A percentile compares a stretch with the other conserved stretches of the same genome.
phyloP scores from a whole-genome alignment of 2,888 invertebrate species.

The Clivina fossor region DNA sequence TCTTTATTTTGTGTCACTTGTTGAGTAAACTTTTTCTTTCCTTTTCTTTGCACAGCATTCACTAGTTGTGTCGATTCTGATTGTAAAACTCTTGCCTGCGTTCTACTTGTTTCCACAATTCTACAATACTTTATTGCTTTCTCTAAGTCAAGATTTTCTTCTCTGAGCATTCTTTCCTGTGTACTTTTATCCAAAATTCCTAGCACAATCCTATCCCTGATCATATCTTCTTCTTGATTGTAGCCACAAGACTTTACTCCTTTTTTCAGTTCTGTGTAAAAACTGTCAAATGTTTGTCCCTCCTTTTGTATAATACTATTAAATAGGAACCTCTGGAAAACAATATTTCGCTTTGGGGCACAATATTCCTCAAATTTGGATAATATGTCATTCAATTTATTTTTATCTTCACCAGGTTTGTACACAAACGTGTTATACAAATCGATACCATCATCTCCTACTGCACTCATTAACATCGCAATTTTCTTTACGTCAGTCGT shows the following conservation, averaged over 20 bases:
- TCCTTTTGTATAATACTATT: conserved; percentile 41
- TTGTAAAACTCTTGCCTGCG: conserved; percentile 25
- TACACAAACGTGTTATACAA: conserved; percentile 32
- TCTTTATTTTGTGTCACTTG: not conserved
- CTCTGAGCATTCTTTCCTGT: conserved; percentile 39
- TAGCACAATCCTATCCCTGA: conserved; percentile 42
- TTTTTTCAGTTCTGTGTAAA: conserved; percentile 42
- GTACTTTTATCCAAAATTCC: conserved; percentile 38
- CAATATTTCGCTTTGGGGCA: conserved; percentile 38
- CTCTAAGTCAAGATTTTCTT: conserved; percentile 37
- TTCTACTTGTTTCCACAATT: conserved; percentile 37
- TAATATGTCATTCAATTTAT: conserved; percentile 5
- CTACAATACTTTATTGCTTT: conserved; percentile 39
- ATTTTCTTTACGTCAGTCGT: not conserved
- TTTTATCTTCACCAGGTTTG: conserved; percentile 6
- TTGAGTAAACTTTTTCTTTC: not conserved
- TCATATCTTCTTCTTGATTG: conserved; percentile 39
- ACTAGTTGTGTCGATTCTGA: not conserved
- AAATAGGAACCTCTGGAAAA: conserved; percentile 41
- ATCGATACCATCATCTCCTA: conserved; percentile 18
- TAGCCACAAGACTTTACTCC: conserved; percentile 42
- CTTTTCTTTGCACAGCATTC: not conserved
- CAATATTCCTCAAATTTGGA: conserved; percentile 34
- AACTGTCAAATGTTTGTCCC: conserved; percentile 43
- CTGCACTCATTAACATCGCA: not conserved